Percentiles rank a stretch among this genome's conserved stretches.
phyloP scores from a whole-genome alignment of 1,140 invertebrate genomes.

The Papilio aristodemus region DNA sequence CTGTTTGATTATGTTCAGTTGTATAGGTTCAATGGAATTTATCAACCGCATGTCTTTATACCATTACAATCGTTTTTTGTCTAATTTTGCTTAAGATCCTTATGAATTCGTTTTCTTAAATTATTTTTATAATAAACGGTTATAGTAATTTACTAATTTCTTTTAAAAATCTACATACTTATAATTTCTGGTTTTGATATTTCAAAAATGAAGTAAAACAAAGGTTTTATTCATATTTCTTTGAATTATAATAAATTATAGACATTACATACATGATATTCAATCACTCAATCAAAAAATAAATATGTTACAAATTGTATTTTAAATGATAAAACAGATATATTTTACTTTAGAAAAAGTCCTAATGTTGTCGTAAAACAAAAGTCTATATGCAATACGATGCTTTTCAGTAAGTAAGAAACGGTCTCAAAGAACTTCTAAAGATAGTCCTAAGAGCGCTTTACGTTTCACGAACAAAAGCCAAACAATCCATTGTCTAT shows the following conservation, averaged over 20 bases:
- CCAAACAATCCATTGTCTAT: constrained; percentile 73
- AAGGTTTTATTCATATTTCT: no score
- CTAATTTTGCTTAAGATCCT: no score
- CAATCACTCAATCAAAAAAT: no score
- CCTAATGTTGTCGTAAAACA: constrained; percentile 22
- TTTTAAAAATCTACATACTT: no score
- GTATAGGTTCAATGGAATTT: constrained; percentile 43
- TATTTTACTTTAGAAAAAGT: not conserved
- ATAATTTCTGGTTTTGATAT: no score
- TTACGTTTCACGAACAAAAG: constrained; percentile 66
- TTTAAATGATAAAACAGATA: not conserved
- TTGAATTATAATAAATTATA: no score
- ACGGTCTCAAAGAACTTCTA: constrained; percentile 58
- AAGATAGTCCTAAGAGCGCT: constrained; percentile 54
- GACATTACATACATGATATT: no score
- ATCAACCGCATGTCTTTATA: constrained; percentile 28
- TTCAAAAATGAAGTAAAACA: no score
- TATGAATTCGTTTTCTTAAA: no score
- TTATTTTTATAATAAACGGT: no score
- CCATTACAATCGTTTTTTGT: not conserved
- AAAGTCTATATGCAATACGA: constrained; percentile 40
- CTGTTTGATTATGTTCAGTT: constrained; percentile 62
- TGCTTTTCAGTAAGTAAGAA: constrained; percentile 52
- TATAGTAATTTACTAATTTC: no score
- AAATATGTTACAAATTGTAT: not conserved